Evolutionary conservation across 2,113 vertebrate species (phyloP), one percentile per base, ranked within the genome.

Genomic region (Syrrhaptes paradoxus): DNA sequence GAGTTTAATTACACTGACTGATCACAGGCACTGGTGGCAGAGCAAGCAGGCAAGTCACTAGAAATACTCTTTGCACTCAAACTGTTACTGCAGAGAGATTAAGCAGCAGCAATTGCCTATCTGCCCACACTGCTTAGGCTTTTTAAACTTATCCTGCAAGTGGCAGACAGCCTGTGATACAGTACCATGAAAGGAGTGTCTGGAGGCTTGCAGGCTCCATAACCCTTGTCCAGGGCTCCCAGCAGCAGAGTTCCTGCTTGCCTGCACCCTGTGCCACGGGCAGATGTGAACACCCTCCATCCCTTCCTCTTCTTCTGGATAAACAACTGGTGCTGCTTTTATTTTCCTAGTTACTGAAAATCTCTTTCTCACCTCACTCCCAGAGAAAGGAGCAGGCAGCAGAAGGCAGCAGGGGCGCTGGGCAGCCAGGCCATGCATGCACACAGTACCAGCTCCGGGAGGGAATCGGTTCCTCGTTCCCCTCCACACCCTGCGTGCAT

Each of bases 401-500:
- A 85, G 62, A 18, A 73, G 29, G 31, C 22, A 55, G 58, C 15
- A 7, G 0, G 41, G 51, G 43, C 4, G 4, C 55, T 20, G 52
- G 46, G 48, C 46, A 83, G 75, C 52, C 68, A 54, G 59, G 45
- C 72, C 17, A 3, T 9, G 15, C 16, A 48, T 5, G 14, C 15
- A 75, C 32, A 74, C 18, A 73, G 68, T 4, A 73, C 52, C 73
- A 65, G 62, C 10, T 68, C 65, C 67, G 32, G 54, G 26, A 49
- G 55, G 93, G 52, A 92, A 78, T 17, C 2, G 10, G 66, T 79
- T 93, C 70, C 65, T 41, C 43, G 73, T 62, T 94, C 31, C 76
- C 66, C 76, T 90, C 96, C 92, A 94, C 95, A 49, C 85, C 93
- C 88, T 89, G 72, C 20, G 1, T 31, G 24, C 61, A 54, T 17